Percentiles rank a stretch among this genome's conserved stretches.
Conservation (phyloP, 2,888 invertebrate species). For the Hydrotaea cyrtoneurina region DNA sequence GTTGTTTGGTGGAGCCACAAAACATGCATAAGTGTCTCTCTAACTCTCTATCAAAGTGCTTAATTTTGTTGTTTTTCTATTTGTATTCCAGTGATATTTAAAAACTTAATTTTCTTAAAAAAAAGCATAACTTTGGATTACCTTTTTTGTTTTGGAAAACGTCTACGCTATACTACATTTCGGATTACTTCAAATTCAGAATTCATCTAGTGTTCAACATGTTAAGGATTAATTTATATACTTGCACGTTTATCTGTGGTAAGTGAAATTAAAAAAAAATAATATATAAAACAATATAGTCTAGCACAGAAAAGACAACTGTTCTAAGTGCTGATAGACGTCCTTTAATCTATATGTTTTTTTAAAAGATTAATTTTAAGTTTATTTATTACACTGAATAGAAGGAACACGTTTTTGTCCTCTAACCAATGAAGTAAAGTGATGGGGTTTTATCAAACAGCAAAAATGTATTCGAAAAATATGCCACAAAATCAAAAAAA, state of each 20-base stretch:
- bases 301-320: not conserved
- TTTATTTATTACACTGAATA: no score
- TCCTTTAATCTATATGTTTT: no score
- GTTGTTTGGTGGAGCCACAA: not conserved
- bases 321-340: not conserved
- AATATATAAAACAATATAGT: not conserved
- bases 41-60: slow-evolving; percentile 25
- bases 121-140: slow-evolving; percentile 72
- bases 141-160: not conserved
- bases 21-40: no score
- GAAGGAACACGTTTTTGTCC: no score
- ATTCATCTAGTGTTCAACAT: slow-evolving; percentile 66
- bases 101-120: slow-evolving; percentile 49
- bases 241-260: slow-evolving; percentile 74
- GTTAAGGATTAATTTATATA: slow-evolving; percentile 70
- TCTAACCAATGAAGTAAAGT: no score
- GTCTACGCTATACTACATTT: slow-evolving; percentile 40
- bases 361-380: no score
- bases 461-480: no score
- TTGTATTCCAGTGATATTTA: slow-evolving; percentile 49
- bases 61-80: slow-evolving; percentile 35
- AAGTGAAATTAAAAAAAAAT: slow-evolving; percentile 65
- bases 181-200: slow-evolving; percentile 69
- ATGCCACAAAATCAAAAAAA: no score
- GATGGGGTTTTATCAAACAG: no score